Base-by-base conservation (phyloP, 2,113 vertebrate genomes). In the Oriolus oriolus region DNA sequence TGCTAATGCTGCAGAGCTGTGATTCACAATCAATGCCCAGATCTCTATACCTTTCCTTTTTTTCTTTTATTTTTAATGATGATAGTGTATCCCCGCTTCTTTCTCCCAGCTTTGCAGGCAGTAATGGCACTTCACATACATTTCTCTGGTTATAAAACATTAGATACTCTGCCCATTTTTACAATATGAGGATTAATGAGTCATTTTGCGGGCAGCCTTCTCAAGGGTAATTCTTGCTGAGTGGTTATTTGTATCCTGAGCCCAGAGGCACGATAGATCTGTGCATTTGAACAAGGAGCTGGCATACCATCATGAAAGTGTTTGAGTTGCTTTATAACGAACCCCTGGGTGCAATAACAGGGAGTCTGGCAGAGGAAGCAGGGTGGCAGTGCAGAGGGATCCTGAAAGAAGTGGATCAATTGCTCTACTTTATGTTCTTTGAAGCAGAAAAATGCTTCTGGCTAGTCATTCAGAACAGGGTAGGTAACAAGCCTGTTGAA, bases 371-470 rank as follows among this genome's bases (percentile, higher is more conserved):
- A 84, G 88, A 71, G 49, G n/a, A 88, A 84, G 37, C 20, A 68
- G 75, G 49, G 79, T 86, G 66, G 73, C 28, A 77, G 52, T 44
- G 52, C 68, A 86, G 60, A 81, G 26, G 14, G 41, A 33, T 94
- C 59, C 26, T 86, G 79, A 95, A 93, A 91, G 68, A 92, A 86
- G 68, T 78, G 56, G 35, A 77, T 95, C 92, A 94, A 95, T 92
- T 90, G 52, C 90, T 88, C 94, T 94, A 80, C 63, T 96, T 96
- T 74, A 74, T 71, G 59, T 89, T 88, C 75, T 90, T 90, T 93
- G 90, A 92, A 92, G 83, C 85, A 84, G 75, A 96, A 95, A 90
- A 90, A 70, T 87, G 52, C 89, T 94, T 84, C 71, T 78, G 87
- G 88, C 68, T n/a, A 90, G 79, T 76, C 6, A 11, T 79, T 88